A percentile compares a stretch with the other conserved stretches of the same genome.
Evolutionary conservation across 2,113 vertebrate species (phyloP).

Genomic region (Raja brachyura): DNA sequence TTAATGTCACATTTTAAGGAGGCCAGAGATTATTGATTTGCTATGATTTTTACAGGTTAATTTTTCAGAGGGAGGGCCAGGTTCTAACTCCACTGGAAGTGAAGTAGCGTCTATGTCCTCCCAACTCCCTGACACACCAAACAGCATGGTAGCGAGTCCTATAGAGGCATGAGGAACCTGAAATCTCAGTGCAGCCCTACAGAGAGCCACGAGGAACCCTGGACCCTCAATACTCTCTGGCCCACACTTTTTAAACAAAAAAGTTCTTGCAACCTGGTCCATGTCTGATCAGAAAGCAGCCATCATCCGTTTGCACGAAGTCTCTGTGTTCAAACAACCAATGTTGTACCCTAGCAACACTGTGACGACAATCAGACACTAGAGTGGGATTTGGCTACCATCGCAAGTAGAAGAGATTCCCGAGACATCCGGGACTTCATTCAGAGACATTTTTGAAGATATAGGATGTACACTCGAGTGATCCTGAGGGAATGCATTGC

Average conservation of each 20-base stretch:
- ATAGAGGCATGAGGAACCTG: slow-evolving; percentile 84
- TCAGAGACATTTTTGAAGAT: slow-evolving; percentile 49
- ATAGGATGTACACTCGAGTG: slow-evolving; percentile 56
- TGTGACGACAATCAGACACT: slow-evolving; percentile 95
- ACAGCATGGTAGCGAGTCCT: slow-evolving; percentile 98
- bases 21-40: slow-evolving; percentile 22
- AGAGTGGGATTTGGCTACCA: slow-evolving; percentile 73
- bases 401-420: slow-evolving; percentile 54
- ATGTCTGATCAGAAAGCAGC: slow-evolving; percentile 52
- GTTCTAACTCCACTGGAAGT: slow-evolving; percentile 95
- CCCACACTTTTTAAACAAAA: slow-evolving; percentile 49
- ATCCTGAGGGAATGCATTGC: slow-evolving; percentile 54
- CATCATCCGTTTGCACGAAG: slow-evolving; percentile 67
- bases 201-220: slow-evolving; percentile 52
- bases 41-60: slow-evolving; percentile 67
- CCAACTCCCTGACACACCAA: slow-evolving; percentile 94
- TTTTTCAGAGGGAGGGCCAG: slow-evolving; percentile 94
- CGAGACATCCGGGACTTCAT: slow-evolving; percentile 56
- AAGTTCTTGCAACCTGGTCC: slow-evolving; percentile 55
- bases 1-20: slow-evolving; percentile 29
- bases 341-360: slow-evolving; percentile 90
- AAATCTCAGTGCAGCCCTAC: slow-evolving; percentile 51
- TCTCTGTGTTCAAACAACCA: slow-evolving; percentile 65
- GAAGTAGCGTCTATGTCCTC: slow-evolving; percentile 98
- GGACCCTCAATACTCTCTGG: slow-evolving; percentile 60